Base-by-base conservation (phyloP, 23 tunicate genomes). In the Oikopleura dioica region DNA sequence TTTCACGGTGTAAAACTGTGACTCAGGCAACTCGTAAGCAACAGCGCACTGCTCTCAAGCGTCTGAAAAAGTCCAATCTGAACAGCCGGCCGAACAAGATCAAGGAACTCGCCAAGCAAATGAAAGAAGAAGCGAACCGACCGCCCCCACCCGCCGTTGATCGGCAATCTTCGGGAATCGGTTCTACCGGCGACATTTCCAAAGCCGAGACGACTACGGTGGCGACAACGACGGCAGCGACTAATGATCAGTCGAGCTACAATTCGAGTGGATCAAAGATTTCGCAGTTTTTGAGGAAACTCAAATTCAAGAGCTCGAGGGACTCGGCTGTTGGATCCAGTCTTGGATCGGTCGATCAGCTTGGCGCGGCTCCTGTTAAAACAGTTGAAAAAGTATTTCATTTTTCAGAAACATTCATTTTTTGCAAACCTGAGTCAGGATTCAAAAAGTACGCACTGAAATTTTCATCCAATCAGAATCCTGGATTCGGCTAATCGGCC, bases 181-280 rank as follows among this genome's bases (percentile, higher is more conserved):
- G 72, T 2, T 63, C 72, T 2, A 63, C 72, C 16, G 16, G 72
- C 72, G 72, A 63, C 33, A 63, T 63, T 2, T 63, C 72, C 30
- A 63, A 63, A 31, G 72, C 72, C 72, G 72, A 63, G 33, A 63
- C 72, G 32, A 63, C 72, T 63, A 63, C 72, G 29, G 72, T 63
- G 2, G 72, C 72, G 30, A 31, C 16, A 2, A 12, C 72, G 72
- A n/a, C n/a, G n/a, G n/a, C n/a, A n/a, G n/a, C n/a, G n/a, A n/a
- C n/a, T n/a, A n/a, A n/a, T n/a, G n/a, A n/a, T n/a, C n/a, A n/a
- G n/a, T n/a, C n/a, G n/a, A n/a, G n/a, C n/a, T n/a, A n/a, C n/a
- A 63, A 63, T 28, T 31, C 30, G 33, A 63, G 30, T 31, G 55
- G 55, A 21, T 63, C 72, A 16, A 23, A 31, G 33, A 12, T 63